Conservation (phyloP, 2,888 invertebrate species). For the Tipula confusa region DNA sequence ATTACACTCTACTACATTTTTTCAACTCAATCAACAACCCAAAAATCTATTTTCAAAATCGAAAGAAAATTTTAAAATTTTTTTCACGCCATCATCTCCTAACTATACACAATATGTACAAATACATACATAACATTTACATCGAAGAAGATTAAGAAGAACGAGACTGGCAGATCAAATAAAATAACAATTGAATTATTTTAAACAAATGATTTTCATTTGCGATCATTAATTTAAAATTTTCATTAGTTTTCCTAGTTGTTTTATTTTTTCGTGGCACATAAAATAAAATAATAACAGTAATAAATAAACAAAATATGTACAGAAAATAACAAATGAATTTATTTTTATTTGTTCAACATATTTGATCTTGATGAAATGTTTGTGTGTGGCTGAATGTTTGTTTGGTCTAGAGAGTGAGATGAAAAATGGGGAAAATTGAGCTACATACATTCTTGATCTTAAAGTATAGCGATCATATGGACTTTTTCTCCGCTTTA, state of each 20-base stretch:
- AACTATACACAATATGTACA: background rate
- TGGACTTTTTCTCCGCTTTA: no score
- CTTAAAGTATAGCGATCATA: no score
- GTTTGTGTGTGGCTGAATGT: no score
- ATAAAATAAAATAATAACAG: conserved; percentile 12
- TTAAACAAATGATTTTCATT: conserved; percentile 3
- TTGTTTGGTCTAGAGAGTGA: no score
- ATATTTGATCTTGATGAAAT: background rate
- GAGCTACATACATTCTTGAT: no score
- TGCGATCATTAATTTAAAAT: conserved; percentile 17
- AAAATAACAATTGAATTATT: conserved; percentile 16
- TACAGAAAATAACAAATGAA: background rate
- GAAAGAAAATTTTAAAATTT: background rate
- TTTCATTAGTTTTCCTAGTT: background rate
- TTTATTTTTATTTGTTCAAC: background rate
- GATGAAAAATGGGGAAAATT: background rate
- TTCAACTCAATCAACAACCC: background rate
- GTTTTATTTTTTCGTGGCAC: conserved; percentile 3
- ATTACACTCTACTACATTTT: background rate
- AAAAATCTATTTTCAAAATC: background rate
- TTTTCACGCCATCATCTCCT: background rate
- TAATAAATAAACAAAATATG: conserved; percentile 5
- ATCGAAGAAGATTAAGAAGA: background rate
- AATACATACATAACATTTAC: background rate
- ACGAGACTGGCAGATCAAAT: background rate